Percentiles rank a stretch among this genome's conserved stretches.
Conservation (phyloP, 1,140 invertebrate species). For the Harlomillsia oculata region DNA sequence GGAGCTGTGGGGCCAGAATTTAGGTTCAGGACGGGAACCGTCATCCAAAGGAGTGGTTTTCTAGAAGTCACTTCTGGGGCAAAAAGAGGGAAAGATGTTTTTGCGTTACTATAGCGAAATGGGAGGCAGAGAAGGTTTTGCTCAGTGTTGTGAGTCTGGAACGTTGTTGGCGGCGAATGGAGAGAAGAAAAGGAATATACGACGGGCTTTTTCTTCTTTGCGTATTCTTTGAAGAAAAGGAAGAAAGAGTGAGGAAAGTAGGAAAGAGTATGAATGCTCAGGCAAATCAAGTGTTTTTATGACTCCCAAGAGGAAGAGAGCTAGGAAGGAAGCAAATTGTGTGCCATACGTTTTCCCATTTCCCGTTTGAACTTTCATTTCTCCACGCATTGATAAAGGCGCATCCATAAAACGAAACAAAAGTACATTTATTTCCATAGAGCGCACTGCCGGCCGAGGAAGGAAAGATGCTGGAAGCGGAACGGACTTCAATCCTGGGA, state of each 20-base stretch:
- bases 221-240: background rate
- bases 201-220: background rate
- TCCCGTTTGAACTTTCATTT: conserved; percentile 33
- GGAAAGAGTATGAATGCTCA: conserved; percentile 30
- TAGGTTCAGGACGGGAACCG: too few relatives aligned
- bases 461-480: background rate
- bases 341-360: conserved; percentile 33
- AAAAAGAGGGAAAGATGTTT: too few relatives aligned
- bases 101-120: too few relatives aligned
- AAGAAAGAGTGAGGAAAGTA: background rate
- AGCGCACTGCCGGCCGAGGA: background rate
- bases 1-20: too few relatives aligned
- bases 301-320: conserved; percentile 30
- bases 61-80: too few relatives aligned
- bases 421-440: conserved; percentile 29
- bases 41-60: too few relatives aligned
- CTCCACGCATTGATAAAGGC: conserved; percentile 31
- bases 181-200: background rate
- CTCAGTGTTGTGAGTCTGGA: too few relatives aligned
- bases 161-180: too few relatives aligned
- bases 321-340: conserved; percentile 33
- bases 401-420: conserved; percentile 30
- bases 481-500: background rate
- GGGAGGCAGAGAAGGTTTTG: too few relatives aligned
- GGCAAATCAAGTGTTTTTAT: conserved; percentile 36